Percentiles rank a stretch among this genome's conserved stretches.
Evolutionary conservation across 2,888 invertebrate genomes (phyloP).

Genomic region (Drosophila picticornis): DNA sequence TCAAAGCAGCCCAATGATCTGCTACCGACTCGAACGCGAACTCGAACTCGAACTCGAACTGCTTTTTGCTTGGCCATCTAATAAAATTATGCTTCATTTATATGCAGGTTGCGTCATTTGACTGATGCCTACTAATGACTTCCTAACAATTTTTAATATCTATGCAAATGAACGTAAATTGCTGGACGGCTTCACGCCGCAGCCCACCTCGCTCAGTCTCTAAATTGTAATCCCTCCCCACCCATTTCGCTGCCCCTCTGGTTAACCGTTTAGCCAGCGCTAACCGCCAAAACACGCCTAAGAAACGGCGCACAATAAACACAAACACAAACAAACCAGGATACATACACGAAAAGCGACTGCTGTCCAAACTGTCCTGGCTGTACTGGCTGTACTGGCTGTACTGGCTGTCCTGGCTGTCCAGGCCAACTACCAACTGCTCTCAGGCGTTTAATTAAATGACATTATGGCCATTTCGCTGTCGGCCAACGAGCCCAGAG

Average conservation of each 20-base stretch:
- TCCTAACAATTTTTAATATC: slow-evolving; percentile 83
- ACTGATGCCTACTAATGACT: slow-evolving; percentile 82
- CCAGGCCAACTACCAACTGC: slow-evolving; percentile 62
- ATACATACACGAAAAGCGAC: slow-evolving; percentile 4
- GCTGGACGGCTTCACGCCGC: slow-evolving; percentile 63
- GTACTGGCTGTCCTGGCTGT: slow-evolving; percentile 8
- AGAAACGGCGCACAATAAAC: slow-evolving; percentile 11
- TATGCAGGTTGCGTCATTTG: slow-evolving; percentile 81
- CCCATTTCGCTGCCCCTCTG: slow-evolving; percentile 41
- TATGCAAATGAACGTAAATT: slow-evolving; percentile 83
- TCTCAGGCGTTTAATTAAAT: slow-evolving; percentile 81
- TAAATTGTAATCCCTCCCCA: slow-evolving; percentile 40
- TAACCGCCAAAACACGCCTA: slow-evolving; percentile 54
- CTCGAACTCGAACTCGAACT: slow-evolving; percentile 6
- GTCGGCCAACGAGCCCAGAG: slow-evolving; percentile 37
- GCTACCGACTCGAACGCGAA: slow-evolving; percentile 27
- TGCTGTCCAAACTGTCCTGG: background rate
- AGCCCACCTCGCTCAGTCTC: slow-evolving; percentile 5
- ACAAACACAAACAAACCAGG: background rate
- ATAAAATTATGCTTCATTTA: slow-evolving; percentile 82
- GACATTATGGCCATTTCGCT: slow-evolving; percentile 77
- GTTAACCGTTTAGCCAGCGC: slow-evolving; percentile 77
- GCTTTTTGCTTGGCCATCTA: slow-evolving; percentile 41
- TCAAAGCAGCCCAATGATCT: slow-evolving; percentile 51
- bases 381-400: background rate